A percentile compares a stretch with the other conserved stretches of the same genome.
These are phyloP conservation scores for Pterostichus madidus DNA, from an alignment of 2,888 invertebrate genomes.

Conservation along the genomic window DNA sequence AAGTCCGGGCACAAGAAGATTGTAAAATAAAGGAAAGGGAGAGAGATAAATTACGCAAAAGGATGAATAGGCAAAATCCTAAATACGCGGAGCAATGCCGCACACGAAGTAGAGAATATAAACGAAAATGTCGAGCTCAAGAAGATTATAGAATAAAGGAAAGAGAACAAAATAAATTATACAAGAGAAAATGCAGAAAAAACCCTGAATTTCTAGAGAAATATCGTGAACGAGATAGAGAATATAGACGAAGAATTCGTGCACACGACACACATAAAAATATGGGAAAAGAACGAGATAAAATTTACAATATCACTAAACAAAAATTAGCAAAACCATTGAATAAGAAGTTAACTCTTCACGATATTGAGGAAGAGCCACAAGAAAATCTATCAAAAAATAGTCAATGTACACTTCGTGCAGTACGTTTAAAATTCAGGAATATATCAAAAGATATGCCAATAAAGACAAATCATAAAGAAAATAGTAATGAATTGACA, in stretches of 20 bases:
- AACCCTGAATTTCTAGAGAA: neutral
- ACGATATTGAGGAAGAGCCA: too few relatives aligned
- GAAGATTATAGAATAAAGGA: neutral
- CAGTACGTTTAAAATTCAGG: too few relatives aligned
- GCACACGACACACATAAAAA: neutral
- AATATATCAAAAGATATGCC: too few relatives aligned
- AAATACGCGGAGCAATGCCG: neutral
- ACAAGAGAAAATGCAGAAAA: neutral
- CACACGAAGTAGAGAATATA: neutral
- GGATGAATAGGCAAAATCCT: neutral
- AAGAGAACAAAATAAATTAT: neutral
- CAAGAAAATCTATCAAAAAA: too few relatives aligned
- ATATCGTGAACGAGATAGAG: conserved; percentile 2
- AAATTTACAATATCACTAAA: neutral
- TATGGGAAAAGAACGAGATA: neutral
- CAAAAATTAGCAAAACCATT: too few relatives aligned
- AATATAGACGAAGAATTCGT: neutral
- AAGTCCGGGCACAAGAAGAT: neutral
- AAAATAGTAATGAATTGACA: too few relatives aligned
- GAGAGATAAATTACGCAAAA: neutral
- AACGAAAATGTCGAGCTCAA: neutral
- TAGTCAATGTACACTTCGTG: too few relatives aligned
- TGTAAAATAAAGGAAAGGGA: neutral
- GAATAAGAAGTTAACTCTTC: too few relatives aligned
- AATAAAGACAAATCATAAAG: too few relatives aligned